Base-by-base conservation (phyloP, 1,140 invertebrate genomes). In the Halictus rubicundus region DNA sequence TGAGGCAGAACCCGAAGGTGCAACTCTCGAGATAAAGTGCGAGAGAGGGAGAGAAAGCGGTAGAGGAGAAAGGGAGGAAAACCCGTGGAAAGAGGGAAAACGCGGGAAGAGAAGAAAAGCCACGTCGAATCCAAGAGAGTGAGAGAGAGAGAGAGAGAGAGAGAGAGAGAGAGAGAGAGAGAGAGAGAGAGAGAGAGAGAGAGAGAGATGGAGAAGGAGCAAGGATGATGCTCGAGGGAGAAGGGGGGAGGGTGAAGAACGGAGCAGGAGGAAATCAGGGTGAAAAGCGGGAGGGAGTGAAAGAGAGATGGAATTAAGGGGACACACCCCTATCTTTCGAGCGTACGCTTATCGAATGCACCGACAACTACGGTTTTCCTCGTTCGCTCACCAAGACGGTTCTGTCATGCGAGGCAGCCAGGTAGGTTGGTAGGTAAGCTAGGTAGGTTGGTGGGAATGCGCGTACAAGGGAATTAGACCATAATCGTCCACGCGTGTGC, bases 391-490 rank as follows among this genome's bases (percentile, higher is more conserved):
- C 70, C 81, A 85, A 87, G 85, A 80, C 71, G 77, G 71, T 63
- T 85, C 69, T 74, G 76, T 65, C 54, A 81, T 78, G 76, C 76
- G 76, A 84, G 83, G 87, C 87, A 89, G 86, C 87, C 88, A 92
- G 90, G 87, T 92, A 90, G 91, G 89, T 92, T 89, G 91, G 88
- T 91, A 90, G 91, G 91, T 91, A 86, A 91, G 88, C 84, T 91
- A 88, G 88, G 89, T 91, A 88, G 89, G 86, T 89, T 85, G 89
- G 83, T 86, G 88, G 88, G 86, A 90, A 89, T 89, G 88, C 85
- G 87, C 85, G 87, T 89, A 90, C 88, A 91, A 91, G 90, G 88
- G 90, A 92, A 92, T 92, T 92, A 92, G 90, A 92, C 90, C 90
- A 88, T 90, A 91, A 90, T 92, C 90, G 88, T 88, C 88, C 86